Base-by-base conservation (phyloP, 2,113 vertebrate species). In the Esox niger region DNA sequence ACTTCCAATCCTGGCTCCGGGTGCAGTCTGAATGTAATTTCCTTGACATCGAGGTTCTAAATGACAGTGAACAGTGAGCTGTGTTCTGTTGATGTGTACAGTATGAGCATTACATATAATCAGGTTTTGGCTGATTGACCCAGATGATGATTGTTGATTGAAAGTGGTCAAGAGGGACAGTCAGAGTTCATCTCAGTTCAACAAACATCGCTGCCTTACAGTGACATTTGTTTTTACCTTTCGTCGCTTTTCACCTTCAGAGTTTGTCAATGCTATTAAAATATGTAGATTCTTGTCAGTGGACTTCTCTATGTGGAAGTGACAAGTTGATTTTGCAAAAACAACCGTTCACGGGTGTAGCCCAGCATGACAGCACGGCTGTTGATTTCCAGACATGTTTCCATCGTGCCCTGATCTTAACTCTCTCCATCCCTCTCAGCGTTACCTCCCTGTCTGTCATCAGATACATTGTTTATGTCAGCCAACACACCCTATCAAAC, bases 311-410 rank as follows among this genome's bases (percentile, higher is more conserved):
- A 25, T 54, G 63, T 67, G 25, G 54, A 11, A 62, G 60, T 52
- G 63, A 31, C 27, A 31, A 47, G 56, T 25, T 62, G 58, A 63
- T 38, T 35, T 58, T 27, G 32, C 20, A 65, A 46, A 30, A 17
- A 32, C 33, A 35, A 31, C 49, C 35, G 54, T 49, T 54, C 29
- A 52, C 58, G 62, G 49, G 26, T 69, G 7, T 4, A 43, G 32
- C 15, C 23, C 27, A 35, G 55, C 55, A 23, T 4, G 43, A 64
- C 47, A 52, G 29, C 55, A 54, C 43, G 29, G 30, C n/a, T 60
- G 62, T 15, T 58, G 38, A 38, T 62, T 69, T 66, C 64, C 65
- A 69, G 68, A 68, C 62, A 54, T 64, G 25, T 60, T 62, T 62
- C 30, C 64, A 33, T 72, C 58, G 64, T 70, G 35, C 35, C 47